phyloP scores from a whole-genome alignment of 2,888 invertebrate species.

The Platypus cylindrus region DNA sequence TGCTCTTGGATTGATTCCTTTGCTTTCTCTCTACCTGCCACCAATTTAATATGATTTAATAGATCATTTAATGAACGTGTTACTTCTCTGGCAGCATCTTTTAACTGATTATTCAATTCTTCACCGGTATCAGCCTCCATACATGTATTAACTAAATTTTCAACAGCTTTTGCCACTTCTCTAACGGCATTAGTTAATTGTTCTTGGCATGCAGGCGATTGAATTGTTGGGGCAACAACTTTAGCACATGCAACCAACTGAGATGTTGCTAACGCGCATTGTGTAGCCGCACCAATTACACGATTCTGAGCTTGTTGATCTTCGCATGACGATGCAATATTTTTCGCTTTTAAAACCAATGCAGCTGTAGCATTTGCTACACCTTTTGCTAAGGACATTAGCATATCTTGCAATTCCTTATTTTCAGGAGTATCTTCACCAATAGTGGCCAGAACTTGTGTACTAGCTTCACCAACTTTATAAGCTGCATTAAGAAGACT shows the following conservation, averaged over 20 bases:
- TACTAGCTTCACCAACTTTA: slow-evolving; percentile 92
- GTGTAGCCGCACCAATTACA: slow-evolving; percentile 92
- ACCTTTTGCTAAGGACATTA: slow-evolving; percentile 87
- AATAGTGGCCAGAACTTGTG: slow-evolving; percentile 83
- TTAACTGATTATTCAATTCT: slow-evolving; percentile 58
- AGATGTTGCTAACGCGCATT: slow-evolving; percentile 93
- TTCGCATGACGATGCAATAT: slow-evolving; percentile 81
- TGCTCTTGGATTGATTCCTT: slow-evolving; percentile 56
- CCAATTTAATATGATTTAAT: slow-evolving; percentile 74
- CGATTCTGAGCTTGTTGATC: slow-evolving; percentile 71
- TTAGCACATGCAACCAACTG: slow-evolving; percentile 96
- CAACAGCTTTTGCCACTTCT: slow-evolving; percentile 86
- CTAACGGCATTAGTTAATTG: slow-evolving; percentile 87
- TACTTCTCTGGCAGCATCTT: slow-evolving; percentile 77
- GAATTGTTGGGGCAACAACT: slow-evolving; percentile 76
- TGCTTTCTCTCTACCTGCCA: slow-evolving; percentile 48
- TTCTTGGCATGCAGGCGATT: slow-evolving; percentile 72
- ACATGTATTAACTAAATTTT: slow-evolving; percentile 73
- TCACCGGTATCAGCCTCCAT: slow-evolving; percentile 58
- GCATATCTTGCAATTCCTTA: slow-evolving; percentile 75
- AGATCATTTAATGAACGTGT: slow-evolving; percentile 74
- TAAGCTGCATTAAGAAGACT: slow-evolving; percentile 90
- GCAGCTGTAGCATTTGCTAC: slow-evolving; percentile 98
- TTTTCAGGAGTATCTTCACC: slow-evolving; percentile 81
- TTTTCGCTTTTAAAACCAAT: slow-evolving; percentile 89